Percentiles rank a stretch among this genome's conserved stretches.
Conservation (phyloP, 2,888 invertebrate species). For the Spisula solida region DNA sequence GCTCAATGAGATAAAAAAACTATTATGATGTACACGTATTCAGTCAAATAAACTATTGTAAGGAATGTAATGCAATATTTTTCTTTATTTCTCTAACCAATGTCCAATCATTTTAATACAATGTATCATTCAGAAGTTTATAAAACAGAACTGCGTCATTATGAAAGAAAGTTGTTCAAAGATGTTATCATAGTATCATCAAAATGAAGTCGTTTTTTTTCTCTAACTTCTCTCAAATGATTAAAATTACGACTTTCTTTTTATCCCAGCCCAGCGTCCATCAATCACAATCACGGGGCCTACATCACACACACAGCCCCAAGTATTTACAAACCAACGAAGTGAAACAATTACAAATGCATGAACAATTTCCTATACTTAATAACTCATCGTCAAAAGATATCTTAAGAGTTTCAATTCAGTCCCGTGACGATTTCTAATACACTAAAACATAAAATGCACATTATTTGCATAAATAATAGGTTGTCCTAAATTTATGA, state of each 20-base stretch:
- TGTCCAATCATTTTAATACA: not conserved
- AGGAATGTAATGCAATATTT: not conserved
- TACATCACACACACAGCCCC: not conserved
- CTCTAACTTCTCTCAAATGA: not conserved
- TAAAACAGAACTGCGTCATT: not conserved
- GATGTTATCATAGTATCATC: not conserved
- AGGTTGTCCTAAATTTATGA: conserved; percentile 38
- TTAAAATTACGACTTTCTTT: conserved; percentile 10
- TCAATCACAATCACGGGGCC: not conserved
- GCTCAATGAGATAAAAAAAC: not conserved
- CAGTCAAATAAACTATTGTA: conserved; percentile 3
- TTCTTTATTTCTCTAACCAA: not conserved
- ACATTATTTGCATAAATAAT: conserved; percentile 35
- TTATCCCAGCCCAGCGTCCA: not conserved
- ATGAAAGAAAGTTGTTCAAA: not conserved
- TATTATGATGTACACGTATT: not conserved
- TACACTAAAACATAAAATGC: conserved; percentile 18
- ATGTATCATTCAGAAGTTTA: not conserved
- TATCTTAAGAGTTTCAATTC: not conserved
- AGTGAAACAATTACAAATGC: not conserved
- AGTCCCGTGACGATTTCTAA: conserved; percentile 16
- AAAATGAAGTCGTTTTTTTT: conserved; percentile 5
- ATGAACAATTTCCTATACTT: not conserved
- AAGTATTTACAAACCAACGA: not conserved
- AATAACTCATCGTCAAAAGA: not conserved